Base-by-base conservation (phyloP, 2,113 vertebrate genomes). In the Perognathus longimembris region DNA sequence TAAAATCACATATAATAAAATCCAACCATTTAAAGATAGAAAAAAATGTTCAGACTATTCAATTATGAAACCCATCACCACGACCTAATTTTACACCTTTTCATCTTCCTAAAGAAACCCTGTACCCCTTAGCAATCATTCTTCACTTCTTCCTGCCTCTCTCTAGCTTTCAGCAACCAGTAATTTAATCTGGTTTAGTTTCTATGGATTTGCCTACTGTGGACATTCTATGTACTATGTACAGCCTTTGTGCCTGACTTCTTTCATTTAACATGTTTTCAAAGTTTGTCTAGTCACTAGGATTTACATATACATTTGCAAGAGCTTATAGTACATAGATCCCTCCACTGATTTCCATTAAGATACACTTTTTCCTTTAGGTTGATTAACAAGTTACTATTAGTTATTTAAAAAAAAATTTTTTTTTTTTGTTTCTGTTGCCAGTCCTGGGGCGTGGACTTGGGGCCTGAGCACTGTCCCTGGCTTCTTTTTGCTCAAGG, bases 221-320 rank as follows among this genome's bases (percentile, higher is more conserved):
- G 50, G 54, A 82, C 50, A 93, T 70, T 38, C 70, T 42, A 86
- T 80, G 76, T 26, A 84, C 82, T 40, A 91, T 67, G 14, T 28
- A n/a, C n/a, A 69, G n/a, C 64, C 26, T 54, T 73, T 88, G 22
- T 75, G 63, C 85, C 10, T 78, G 22, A 30, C 14, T 85, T 92
- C n/a, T 88, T 92, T 80, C n/a, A 77, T 3, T 64, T 85, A 77
- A 28, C 14, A 80, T 57, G 57, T 32, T 89, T 36, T 85, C 11
- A 75, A 64, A 36, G 57, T 78, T 90, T 40, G 42, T 15, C 28
- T 50, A 30, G 38, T 18, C 22, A 67, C 15, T 24, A 90, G 50
- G 15, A 17, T 54, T 54, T 54, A 54, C 11, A 54, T 54, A 54
- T 54, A 54, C 50, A 54, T 18, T 14, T 54, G 50, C 10, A 15